These are phyloP conservation scores for Halcyon smyrnensis DNA, from an alignment of 2,797 vertebrate genomes.

Conservation along the genomic window DNA sequence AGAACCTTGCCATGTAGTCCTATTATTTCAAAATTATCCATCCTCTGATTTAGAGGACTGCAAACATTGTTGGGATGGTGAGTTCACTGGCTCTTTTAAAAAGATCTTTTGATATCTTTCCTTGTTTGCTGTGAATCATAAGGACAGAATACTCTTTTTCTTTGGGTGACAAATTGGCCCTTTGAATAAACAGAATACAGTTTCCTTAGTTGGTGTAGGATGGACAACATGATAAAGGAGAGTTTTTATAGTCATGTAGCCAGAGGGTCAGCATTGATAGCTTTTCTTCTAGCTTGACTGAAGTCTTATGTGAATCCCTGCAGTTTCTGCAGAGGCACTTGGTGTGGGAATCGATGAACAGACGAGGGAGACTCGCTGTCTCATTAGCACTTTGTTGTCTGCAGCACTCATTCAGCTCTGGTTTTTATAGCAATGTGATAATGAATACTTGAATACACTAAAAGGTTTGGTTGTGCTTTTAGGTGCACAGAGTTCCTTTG, in stretches of 20 bases:
- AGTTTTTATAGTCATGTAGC: not conserved
- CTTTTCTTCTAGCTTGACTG: not conserved
- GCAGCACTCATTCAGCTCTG: not conserved
- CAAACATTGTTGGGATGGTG: not conserved
- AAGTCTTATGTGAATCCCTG: not conserved
- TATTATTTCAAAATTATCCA: slow-evolving; percentile 1
- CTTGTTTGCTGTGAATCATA: not conserved
- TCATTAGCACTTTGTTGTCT: not conserved
- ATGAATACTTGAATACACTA: not conserved
- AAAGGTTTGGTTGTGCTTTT: not conserved
- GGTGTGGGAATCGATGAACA: not conserved
- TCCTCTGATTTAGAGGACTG: not conserved
- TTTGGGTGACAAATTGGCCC: not conserved
- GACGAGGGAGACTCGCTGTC: not conserved
- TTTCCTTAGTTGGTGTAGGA: not conserved
- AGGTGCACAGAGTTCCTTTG: not conserved
- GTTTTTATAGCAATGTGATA: not conserved
- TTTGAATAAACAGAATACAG: not conserved
- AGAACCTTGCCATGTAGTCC: not conserved
- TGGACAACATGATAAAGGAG: not conserved
- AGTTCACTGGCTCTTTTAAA: not conserved
- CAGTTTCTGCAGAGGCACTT: not conserved
- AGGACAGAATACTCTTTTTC: not conserved
- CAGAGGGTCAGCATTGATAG: rapidly evolving
- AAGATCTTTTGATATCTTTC: not conserved